Evolutionary conservation across 2,797 vertebrate species (phyloP).

Genomic region (Carcharodon carcharias): DNA sequence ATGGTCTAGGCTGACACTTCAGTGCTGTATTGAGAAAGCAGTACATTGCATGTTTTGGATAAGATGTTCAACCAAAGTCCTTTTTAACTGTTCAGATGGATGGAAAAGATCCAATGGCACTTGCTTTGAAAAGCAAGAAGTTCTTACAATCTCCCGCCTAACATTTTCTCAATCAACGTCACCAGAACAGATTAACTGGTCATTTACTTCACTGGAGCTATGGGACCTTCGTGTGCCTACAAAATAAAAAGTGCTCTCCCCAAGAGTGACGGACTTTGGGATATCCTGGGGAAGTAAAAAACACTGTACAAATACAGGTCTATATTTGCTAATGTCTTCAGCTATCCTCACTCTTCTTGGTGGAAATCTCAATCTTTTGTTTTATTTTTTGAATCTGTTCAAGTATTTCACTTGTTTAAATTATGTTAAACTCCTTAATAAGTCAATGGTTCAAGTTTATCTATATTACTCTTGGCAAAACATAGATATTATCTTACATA

Average conservation of each 20-base stretch:
- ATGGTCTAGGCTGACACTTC: background rate
- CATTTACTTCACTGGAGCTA: background rate
- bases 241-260: background rate
- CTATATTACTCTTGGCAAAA: background rate
- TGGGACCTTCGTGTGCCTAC: background rate
- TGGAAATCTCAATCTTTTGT: background rate
- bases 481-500: background rate
- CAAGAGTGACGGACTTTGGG: background rate
- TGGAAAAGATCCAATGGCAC: background rate
- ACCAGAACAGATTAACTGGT: background rate
- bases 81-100: background rate
- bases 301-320: background rate
- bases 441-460: background rate
- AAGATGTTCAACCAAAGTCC: background rate
- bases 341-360: background rate
- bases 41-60: background rate
- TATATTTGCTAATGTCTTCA: background rate
- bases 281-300: background rate
- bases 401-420: background rate
- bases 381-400: background rate
- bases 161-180: background rate
- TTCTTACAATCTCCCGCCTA: background rate
- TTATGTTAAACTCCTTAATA: background rate
- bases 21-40: background rate
- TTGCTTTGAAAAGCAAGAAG: background rate